Percentiles rank a stretch among this genome's conserved stretches.
Evolutionary conservation across 2,113 vertebrate genomes (phyloP).

Genomic region (Numenius arquata): DNA sequence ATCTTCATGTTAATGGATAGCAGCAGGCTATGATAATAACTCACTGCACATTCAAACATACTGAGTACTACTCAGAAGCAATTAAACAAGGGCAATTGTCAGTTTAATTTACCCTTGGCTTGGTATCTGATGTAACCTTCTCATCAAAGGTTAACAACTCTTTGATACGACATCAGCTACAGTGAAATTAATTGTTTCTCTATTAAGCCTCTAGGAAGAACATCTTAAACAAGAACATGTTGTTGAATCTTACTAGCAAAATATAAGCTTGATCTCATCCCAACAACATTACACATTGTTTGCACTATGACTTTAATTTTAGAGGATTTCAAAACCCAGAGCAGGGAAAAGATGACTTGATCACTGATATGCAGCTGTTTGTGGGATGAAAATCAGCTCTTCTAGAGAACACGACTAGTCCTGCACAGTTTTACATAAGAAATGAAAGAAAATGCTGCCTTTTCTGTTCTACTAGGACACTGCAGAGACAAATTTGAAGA

Average conservation of each 20-base stretch:
- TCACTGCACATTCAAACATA: conserved; percentile 22
- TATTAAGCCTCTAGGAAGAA: neutral
- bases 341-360: neutral
- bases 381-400: neutral
- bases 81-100: conserved; percentile 55
- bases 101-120: conserved; percentile 50
- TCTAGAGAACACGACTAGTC: neutral
- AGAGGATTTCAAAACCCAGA: neutral
- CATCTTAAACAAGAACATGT: neutral
- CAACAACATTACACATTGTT: neutral
- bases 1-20: conserved; percentile 11
- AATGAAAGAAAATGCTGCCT: neutral
- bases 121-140: conserved; percentile 32
- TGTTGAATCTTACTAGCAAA: neutral
- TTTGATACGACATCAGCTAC: conserved; percentile 1
- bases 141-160: conserved; percentile 44
- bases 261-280: neutral
- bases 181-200: neutral
- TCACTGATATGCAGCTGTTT: neutral
- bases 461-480: neutral
- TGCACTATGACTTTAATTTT: neutral
- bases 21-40: conserved; percentile 10
- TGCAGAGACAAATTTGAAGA: neutral
- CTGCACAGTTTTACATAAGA: neutral
- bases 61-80: conserved; percentile 43